Evolutionary conservation across 2,888 invertebrate genomes (phyloP).

Genomic region (Caenorhabditis sinica): DNA sequence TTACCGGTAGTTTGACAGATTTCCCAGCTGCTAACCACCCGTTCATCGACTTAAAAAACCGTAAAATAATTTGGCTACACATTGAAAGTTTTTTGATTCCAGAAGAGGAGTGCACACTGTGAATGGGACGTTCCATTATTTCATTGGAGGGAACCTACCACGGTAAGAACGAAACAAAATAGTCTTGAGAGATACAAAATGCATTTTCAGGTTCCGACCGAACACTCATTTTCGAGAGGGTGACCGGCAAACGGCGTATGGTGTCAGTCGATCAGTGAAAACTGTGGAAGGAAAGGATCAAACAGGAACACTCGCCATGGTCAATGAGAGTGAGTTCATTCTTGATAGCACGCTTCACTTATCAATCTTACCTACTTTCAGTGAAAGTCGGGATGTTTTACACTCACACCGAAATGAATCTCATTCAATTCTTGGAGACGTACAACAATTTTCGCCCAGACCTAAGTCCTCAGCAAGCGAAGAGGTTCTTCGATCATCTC

Average conservation of each 20-base stretch:
- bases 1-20: too few species aligned
- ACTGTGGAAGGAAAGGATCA: constrained; percentile 9
- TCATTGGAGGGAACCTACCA: too few species aligned
- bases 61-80: too few species aligned
- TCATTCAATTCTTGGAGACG: neutral
- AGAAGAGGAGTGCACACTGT: too few species aligned
- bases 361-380: neutral
- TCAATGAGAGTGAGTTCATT: constrained; percentile 9
- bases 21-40: too few species aligned
- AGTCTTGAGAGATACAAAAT: too few species aligned
- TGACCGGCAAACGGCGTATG: neutral
- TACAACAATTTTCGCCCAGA: neutral
- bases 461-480: neutral
- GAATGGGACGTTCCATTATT: too few species aligned
- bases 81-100: too few species aligned
- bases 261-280: constrained; percentile 8
- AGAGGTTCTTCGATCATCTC: neutral
- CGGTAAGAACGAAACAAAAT: too few species aligned
- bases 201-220: neutral
- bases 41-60: too few species aligned
- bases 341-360: neutral
- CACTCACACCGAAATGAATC: neutral
- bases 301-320: neutral
- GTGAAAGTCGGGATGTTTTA: constrained; percentile 22
- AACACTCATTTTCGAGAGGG: neutral